Conservation (phyloP, 1,140 invertebrate genomes). For the Megathymus violae region DNA sequence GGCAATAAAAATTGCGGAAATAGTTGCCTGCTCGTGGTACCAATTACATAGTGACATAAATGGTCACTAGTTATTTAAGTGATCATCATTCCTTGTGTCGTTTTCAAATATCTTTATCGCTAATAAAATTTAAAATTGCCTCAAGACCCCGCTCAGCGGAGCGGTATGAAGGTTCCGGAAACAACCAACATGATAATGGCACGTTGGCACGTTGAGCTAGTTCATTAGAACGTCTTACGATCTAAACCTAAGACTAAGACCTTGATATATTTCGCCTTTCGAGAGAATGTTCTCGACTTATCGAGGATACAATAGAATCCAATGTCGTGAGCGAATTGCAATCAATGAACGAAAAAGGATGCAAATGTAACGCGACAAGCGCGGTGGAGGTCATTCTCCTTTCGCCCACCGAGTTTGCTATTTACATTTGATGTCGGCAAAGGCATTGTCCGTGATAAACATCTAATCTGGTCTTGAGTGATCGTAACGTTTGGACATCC, state of each 20-base stretch:
- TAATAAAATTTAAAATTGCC: no score
- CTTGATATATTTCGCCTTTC: constrained; percentile 1
- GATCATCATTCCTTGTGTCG: no score
- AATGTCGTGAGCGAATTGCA: neutral
- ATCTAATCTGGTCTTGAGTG: neutral
- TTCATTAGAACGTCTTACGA: neutral
- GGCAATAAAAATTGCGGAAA: no score
- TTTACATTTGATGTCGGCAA: neutral
- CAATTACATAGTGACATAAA: no score
- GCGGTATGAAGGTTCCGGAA: no score
- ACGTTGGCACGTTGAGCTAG: no score
- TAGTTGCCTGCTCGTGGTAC: no score
- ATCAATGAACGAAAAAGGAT: neutral
- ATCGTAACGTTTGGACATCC: neutral
- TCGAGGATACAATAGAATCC: neutral
- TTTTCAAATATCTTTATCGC: no score
- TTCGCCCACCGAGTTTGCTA: neutral
- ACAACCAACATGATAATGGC: no score
- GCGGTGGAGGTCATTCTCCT: neutral
- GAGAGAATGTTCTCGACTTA: neutral
- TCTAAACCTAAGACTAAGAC: constrained; percentile 1
- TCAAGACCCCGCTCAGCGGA: no score
- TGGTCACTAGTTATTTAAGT: no score
- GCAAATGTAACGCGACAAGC: neutral
- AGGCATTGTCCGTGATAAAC: neutral